These are phyloP conservation scores for Otus sunia DNA, from an alignment of 2,113 vertebrate species.

Conservation along the genomic window DNA sequence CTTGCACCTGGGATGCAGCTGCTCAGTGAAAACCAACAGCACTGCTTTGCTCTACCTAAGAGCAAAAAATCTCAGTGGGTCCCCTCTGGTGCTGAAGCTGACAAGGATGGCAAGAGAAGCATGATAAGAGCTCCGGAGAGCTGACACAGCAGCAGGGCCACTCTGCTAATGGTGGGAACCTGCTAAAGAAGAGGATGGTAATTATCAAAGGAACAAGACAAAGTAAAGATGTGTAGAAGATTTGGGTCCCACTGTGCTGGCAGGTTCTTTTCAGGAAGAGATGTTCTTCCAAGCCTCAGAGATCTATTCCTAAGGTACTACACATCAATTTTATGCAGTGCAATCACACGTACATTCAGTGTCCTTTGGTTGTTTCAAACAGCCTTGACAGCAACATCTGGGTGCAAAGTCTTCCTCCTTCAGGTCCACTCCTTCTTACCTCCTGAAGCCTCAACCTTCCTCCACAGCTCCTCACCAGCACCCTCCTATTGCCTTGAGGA, in stretches of 20 bases:
- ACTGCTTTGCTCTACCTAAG: neutral
- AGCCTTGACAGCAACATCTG: neutral
- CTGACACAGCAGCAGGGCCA: neutral
- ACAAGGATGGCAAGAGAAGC: neutral
- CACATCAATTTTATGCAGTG: neutral
- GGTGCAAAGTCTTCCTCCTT: neutral
- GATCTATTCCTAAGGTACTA: neutral
- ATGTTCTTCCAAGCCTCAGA: neutral
- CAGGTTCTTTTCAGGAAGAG: neutral
- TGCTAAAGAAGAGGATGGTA: neutral
- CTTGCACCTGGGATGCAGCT: neutral
- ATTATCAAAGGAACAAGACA: neutral
- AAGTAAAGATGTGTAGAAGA: neutral
- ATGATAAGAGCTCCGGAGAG: neutral
- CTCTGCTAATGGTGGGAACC: accelerated
- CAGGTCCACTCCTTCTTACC: neutral
- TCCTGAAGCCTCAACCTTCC: neutral
- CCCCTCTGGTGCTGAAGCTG: neutral
- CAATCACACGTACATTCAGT: accelerated
- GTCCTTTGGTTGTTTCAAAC: neutral
- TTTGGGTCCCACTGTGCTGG: neutral
- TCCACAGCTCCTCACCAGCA: neutral
- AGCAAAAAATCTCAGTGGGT: neutral
- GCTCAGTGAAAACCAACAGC: neutral
- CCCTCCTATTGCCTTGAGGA: neutral